Evolutionary conservation across 2,888 invertebrate species (phyloP).

Genomic region (Amblyjoppa proteus): DNA sequence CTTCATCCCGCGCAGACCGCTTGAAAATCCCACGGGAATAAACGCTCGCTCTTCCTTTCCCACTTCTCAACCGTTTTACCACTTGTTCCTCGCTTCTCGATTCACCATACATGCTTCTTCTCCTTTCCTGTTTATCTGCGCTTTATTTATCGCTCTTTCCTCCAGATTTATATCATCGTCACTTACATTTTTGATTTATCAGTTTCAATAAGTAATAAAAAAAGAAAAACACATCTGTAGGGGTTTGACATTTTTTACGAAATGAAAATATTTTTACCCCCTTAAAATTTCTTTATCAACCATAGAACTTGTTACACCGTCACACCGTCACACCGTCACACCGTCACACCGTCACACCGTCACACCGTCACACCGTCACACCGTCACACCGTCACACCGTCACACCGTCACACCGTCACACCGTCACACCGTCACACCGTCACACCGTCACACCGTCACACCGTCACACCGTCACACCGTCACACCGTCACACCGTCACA

Average conservation of each 20-base stretch:
- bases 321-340: background rate
- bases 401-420: background rate
- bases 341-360: too few relatives aligned
- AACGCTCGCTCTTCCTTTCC: conserved; percentile 34
- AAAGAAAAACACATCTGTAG: too few relatives aligned
- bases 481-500: too few relatives aligned
- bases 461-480: background rate
- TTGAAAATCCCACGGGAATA: conserved; percentile 42
- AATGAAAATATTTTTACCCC: too few relatives aligned
- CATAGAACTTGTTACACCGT: too few relatives aligned
- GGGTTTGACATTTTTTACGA: too few relatives aligned
- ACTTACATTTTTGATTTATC: background rate
- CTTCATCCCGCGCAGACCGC: conserved; percentile 33
- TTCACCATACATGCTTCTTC: conserved; percentile 4
- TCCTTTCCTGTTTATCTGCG: conserved; percentile 5
- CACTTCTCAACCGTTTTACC: conserved; percentile 34
- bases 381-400: background rate
- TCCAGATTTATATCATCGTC: conserved; percentile 3
- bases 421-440: background rate
- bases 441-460: background rate
- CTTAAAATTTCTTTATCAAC: too few relatives aligned
- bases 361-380: too few relatives aligned
- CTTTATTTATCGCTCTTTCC: conserved; percentile 1
- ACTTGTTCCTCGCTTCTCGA: conserved; percentile 3
- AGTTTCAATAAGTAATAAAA: background rate